phyloP scores from a whole-genome alignment of 92 coral and sea anemone species.

The Muricea muricata region DNA sequence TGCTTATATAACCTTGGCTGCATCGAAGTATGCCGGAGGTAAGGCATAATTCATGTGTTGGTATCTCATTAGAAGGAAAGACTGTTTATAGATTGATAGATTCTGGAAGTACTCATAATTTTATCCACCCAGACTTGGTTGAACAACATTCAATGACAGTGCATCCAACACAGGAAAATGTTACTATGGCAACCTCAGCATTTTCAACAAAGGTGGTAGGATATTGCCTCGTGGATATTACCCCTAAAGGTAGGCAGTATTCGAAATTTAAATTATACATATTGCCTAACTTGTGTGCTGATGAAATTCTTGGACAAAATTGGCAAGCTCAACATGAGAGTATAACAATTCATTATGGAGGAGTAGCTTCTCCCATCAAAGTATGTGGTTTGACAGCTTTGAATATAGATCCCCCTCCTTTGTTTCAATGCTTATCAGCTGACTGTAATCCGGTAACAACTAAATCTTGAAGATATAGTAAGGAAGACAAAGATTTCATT shows the following conservation, averaged over 20 bases:
- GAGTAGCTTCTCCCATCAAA: neutral
- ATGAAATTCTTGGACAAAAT: constrained; percentile 13
- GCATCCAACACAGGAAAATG: neutral
- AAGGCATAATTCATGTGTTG: neutral
- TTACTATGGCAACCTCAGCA: neutral
- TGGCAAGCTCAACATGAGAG: constrained; percentile 23
- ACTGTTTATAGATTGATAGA: neutral
- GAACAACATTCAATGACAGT: neutral
- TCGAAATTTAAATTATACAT: neutral
- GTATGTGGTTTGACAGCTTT: neutral
- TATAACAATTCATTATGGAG: neutral
- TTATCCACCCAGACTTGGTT: neutral
- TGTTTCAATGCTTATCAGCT: constrained; percentile 43
- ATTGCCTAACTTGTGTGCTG: constrained; percentile 1
- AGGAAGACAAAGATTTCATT: neutral
- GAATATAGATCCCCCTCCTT: neutral
- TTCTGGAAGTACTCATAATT: neutral
- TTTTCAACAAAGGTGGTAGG: neutral
- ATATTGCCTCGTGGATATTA: neutral
- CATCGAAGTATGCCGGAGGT: neutral
- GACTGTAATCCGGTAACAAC: constrained; percentile 51
- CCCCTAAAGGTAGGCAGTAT: neutral
- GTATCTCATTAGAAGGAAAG: neutral
- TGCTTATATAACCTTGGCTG: neutral
- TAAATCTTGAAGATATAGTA: constrained; percentile 45